phyloP scores from a whole-genome alignment of 2,113 vertebrate genomes.

The Lophochroa leadbeateri region DNA sequence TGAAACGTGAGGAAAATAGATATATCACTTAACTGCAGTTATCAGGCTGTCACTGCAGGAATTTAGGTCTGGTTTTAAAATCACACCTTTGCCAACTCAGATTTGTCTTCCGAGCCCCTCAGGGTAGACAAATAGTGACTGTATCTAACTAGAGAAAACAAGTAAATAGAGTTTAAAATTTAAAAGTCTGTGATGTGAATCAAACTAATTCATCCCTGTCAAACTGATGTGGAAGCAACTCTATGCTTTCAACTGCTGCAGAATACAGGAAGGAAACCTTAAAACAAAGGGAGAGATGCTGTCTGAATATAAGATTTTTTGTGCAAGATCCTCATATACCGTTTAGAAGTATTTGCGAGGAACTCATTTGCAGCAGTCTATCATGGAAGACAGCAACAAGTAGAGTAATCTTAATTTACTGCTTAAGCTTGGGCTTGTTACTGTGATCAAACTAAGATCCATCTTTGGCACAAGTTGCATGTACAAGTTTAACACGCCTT shows the following conservation, averaged over 20 bases:
- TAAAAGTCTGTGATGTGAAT: background rate
- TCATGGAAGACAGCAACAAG: background rate
- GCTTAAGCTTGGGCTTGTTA: background rate
- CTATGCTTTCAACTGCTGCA: conserved; percentile 3
- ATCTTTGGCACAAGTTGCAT: background rate
- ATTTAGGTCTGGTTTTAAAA: background rate
- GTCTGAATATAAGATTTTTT: background rate
- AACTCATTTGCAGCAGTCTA: background rate
- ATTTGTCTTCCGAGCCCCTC: conserved; percentile 6
- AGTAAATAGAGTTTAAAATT: conserved; percentile 15
- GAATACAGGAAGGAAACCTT: background rate
- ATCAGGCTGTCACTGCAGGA: conserved; percentile 31
- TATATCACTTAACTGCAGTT: conserved; percentile 11
- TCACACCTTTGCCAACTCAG: conserved; percentile 32
- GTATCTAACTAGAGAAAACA: background rate
- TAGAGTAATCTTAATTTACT: background rate
- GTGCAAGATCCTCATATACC: background rate
- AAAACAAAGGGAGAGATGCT: background rate
- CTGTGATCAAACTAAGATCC: background rate
- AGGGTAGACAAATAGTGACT: background rate
- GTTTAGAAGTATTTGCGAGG: background rate
- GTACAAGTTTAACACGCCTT: background rate
- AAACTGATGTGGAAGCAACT: background rate
- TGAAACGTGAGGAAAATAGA: background rate
- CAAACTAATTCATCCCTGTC: background rate